Conservation (phyloP, 2,797 vertebrate species). For the Echiichthys vipera region DNA sequence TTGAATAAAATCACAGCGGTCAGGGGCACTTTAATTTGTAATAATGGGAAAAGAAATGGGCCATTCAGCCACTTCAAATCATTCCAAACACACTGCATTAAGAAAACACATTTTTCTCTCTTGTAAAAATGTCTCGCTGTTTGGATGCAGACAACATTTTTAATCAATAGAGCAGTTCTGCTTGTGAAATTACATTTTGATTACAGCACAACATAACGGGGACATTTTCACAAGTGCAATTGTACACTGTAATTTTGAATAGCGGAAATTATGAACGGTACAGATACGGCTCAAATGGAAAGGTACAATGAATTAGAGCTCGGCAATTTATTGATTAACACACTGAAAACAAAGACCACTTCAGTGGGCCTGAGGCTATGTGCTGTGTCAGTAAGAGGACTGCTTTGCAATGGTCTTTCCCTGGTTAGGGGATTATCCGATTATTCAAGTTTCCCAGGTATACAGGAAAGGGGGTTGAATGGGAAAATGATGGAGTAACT, state of each 20-base stretch:
- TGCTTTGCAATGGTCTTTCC: background rate
- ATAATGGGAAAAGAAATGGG: constrained; percentile 39
- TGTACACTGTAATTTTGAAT: background rate
- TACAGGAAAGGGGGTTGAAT: too few relatives aligned
- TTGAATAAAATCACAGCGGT: constrained; percentile 19
- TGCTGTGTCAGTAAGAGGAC: background rate
- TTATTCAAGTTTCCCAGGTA: too few relatives aligned
- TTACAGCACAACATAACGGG: constrained; percentile 23
- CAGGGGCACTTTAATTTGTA: constrained; percentile 28
- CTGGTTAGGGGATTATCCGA: too few relatives aligned
- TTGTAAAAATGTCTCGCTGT: constrained; percentile 18
- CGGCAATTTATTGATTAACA: constrained; percentile 2
- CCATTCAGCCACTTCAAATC: constrained; percentile 36
- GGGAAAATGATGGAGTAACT: too few relatives aligned
- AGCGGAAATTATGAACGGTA: background rate
- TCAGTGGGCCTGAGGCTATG: background rate
- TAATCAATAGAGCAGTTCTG: constrained; percentile 30
- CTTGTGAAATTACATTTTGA: constrained; percentile 32
- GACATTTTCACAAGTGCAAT: constrained; percentile 16
- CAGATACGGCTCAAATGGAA: background rate
- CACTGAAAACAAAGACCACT: background rate
- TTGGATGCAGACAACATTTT: constrained; percentile 1
- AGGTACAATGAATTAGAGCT: background rate
- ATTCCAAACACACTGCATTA: constrained; percentile 24
- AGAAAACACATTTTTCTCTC: constrained; percentile 26